Evolutionary conservation across 2,797 vertebrate genomes (phyloP), one percentile per base, ranked within the genome.

Genomic region (Luscinia luscinia): DNA sequence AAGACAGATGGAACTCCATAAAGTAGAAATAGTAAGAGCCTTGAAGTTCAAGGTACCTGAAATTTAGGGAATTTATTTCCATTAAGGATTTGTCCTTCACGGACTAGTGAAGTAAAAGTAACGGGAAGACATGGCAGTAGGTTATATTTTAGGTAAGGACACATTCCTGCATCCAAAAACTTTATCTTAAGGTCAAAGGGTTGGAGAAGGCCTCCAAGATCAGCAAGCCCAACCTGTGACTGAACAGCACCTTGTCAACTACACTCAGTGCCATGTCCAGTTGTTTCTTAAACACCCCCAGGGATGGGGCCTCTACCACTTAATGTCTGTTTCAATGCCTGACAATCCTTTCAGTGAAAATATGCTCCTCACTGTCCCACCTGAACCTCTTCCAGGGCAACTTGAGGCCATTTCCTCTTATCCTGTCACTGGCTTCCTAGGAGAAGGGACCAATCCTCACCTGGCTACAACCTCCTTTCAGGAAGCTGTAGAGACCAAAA

Each of bases 141-240:
- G 17, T 68, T 76, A 14, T 72, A 55, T 59, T 88, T 82, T 43
- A 83, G 9, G 16, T 45, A 57, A 4, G 27, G 43, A 66, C n/a
- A 58, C 6, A 23, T 34, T 79, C 59, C 36, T 72, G 76, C 30
- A 62, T 48, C 52, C 48, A 58, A 48, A 74, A 84, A 52, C 43
- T 69, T 78, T 26, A 63, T 32, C 26, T 81, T 52, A 62, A 59
- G 11, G 38, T 12, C 57, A 62, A 30, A 34, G 24, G 17, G 21
- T 1, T 64, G 45, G 52, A 52, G 10, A 59, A 66, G 9, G 34
- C 18, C 12, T 52, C 46, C 45, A 78, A 59, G 34, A 32, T 1
- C 5, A 72, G 27, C 0, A 0, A 66, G 26, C 20, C 30, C 45
- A 72, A 1, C 9, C 38, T 66, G 20, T 46, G 58, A 41, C 9